These are phyloP conservation scores for Betta splendens DNA, from an alignment of 2,797 vertebrate species.

Conservation along the genomic window DNA sequence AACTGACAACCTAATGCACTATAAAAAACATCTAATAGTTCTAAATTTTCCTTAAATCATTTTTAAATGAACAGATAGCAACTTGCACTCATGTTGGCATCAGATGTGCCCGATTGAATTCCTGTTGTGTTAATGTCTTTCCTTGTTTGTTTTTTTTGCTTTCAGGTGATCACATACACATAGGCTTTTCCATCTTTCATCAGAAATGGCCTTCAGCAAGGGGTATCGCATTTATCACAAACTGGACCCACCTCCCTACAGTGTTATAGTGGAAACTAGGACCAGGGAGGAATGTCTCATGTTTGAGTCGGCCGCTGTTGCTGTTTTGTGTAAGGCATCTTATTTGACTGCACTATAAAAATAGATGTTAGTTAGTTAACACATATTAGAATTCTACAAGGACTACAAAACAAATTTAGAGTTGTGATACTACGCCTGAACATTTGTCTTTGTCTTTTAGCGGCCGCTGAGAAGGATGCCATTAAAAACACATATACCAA, in stretches of 20 bases:
- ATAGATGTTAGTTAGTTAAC: constrained; percentile 2
- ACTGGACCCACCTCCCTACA: constrained; percentile 95
- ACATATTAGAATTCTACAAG: background rate
- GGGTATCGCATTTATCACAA: constrained; percentile 98
- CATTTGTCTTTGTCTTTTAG: constrained; percentile 70
- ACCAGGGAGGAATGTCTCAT: constrained; percentile 94
- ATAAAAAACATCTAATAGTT: too few relatives aligned
- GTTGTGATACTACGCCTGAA: background rate
- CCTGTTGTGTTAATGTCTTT: background rate
- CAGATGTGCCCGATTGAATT: constrained; percentile 1
- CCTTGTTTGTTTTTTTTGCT: constrained; percentile 19
- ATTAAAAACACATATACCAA: constrained; percentile 92
- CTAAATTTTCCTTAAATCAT: too few relatives aligned
- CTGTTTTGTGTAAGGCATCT: constrained; percentile 91
- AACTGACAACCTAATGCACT: too few relatives aligned
- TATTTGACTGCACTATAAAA: constrained; percentile 31
- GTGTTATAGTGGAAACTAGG: constrained; percentile 93
- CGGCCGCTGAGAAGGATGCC: constrained; percentile 95
- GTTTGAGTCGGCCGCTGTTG: constrained; percentile 98
- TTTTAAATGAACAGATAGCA: background rate
- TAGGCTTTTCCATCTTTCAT: constrained; percentile 60
- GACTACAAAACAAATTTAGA: background rate
- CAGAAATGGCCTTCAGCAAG: constrained; percentile 97
- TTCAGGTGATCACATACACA: constrained; percentile 64
- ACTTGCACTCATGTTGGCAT: background rate